A percentile compares a stretch with the other conserved stretches of the same genome.
Conservation (phyloP, 2,888 invertebrate genomes). For the Allacma fusca region DNA sequence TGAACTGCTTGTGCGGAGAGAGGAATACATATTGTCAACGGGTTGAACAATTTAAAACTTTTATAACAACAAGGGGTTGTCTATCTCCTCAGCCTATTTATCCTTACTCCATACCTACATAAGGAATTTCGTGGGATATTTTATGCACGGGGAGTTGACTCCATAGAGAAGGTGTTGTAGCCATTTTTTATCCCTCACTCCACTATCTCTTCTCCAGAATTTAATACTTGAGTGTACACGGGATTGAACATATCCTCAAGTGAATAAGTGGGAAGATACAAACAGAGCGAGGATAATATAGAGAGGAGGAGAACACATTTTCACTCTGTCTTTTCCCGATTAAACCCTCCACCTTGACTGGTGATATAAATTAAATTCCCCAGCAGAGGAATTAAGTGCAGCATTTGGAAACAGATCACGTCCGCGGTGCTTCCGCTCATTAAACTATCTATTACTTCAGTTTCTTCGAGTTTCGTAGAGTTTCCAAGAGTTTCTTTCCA, state of each 20-base stretch:
- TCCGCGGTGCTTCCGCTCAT: slow-evolving; percentile 61
- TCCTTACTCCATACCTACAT: background rate
- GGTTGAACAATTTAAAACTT: slow-evolving; percentile 9
- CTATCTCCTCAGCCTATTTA: background rate
- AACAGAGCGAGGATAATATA: slow-evolving; percentile 1
- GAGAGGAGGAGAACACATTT: background rate
- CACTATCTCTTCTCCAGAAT: background rate
- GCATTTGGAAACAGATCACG: slow-evolving; percentile 61
- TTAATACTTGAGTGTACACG: no score
- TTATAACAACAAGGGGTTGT: background rate
- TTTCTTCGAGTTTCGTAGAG: slow-evolving; percentile 1
- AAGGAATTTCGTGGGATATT: background rate
- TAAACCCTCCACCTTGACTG: background rate
- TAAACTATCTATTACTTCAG: slow-evolving; percentile 50
- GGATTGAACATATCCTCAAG: no score
- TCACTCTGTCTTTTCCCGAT: slow-evolving; percentile 30
- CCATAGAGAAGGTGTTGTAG: background rate
- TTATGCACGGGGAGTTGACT: slow-evolving; percentile 7
- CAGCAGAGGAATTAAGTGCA: slow-evolving; percentile 46
- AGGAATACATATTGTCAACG: background rate
- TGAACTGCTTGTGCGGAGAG: background rate
- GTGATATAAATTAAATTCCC: slow-evolving; percentile 46
- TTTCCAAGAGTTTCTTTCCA: background rate
- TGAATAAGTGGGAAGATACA: slow-evolving; percentile 10
- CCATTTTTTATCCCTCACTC: background rate